Conservation (phyloP, 2,113 vertebrate genomes). For the Cathartes aura region DNA sequence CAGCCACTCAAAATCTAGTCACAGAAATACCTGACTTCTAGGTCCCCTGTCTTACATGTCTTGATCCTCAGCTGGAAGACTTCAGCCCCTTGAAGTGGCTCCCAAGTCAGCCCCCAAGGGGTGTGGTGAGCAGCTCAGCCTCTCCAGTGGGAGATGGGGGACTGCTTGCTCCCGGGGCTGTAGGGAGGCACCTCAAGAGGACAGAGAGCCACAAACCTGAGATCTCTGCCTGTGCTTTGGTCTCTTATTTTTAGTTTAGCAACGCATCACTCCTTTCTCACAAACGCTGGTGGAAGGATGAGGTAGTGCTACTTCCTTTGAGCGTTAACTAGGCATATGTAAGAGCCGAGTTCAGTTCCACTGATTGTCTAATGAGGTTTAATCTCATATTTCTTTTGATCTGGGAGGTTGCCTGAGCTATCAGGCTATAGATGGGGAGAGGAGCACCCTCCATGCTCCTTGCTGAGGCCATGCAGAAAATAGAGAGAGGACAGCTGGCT, state of each 20-base stretch:
- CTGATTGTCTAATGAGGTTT: background rate
- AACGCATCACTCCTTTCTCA: background rate
- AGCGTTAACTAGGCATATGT: background rate
- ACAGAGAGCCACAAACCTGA: background rate
- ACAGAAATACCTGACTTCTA: background rate
- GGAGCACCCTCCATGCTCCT: background rate
- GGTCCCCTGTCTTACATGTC: background rate
- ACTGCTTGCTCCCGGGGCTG: rapidly evolving
- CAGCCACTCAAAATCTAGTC: background rate
- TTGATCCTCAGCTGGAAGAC: background rate
- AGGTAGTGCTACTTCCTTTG: background rate
- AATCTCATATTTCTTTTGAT: background rate
- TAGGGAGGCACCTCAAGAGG: background rate
- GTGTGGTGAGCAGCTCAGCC: background rate
- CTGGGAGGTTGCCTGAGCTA: background rate
- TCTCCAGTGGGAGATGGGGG: background rate
- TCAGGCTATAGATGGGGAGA: background rate
- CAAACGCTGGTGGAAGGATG: background rate
- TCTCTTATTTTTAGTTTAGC: background rate
- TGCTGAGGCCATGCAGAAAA: background rate
- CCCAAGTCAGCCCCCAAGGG: background rate
- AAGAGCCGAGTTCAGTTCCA: background rate
- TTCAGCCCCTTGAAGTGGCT: background rate
- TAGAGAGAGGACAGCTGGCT: background rate
- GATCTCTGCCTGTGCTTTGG: background rate